Evolutionary conservation across 2,888 invertebrate species (phyloP).

Genomic region (Mellilla xanthometata): DNA sequence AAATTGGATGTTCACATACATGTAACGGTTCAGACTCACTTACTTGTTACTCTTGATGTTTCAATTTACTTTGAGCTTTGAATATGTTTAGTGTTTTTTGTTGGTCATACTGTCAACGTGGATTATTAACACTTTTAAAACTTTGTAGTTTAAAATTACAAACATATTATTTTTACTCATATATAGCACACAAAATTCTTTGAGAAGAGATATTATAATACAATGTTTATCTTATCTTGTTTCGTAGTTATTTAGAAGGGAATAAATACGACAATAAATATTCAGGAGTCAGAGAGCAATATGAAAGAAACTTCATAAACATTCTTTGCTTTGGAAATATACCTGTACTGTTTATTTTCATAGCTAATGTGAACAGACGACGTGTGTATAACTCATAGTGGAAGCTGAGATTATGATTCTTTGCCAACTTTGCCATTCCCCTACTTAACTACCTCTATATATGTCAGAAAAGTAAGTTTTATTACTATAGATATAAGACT

Average conservation of each 20-base stretch:
- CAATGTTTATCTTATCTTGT: too few relatives aligned
- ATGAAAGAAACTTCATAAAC: conserved; percentile 26
- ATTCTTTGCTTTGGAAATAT: conserved; percentile 37
- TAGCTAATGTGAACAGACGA: conserved; percentile 72
- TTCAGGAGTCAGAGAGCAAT: conserved; percentile 26
- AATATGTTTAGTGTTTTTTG: not conserved
- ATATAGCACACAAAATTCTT: too few relatives aligned
- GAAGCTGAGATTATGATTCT: conserved; percentile 72
- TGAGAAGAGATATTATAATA: too few relatives aligned
- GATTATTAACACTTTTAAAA: too few relatives aligned
- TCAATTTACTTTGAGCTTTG: not conserved
- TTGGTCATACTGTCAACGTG: too few relatives aligned
- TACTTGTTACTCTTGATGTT: not conserved
- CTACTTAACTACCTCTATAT: conserved; percentile 25
- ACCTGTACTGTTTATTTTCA: conserved; percentile 64
- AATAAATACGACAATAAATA: conserved; percentile 28
- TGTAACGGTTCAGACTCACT: conserved; percentile 6
- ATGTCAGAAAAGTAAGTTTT: conserved; percentile 33
- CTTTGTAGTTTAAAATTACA: too few relatives aligned
- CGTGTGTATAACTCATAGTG: conserved; percentile 63
- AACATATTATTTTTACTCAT: too few relatives aligned
- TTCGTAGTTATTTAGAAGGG: too few relatives aligned
- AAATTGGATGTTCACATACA: conserved; percentile 10
- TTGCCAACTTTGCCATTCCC: conserved; percentile 33
- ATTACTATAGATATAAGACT: conserved; percentile 24